phyloP scores from a whole-genome alignment of 2,797 vertebrate species.

The Aldrovandia affinis region DNA sequence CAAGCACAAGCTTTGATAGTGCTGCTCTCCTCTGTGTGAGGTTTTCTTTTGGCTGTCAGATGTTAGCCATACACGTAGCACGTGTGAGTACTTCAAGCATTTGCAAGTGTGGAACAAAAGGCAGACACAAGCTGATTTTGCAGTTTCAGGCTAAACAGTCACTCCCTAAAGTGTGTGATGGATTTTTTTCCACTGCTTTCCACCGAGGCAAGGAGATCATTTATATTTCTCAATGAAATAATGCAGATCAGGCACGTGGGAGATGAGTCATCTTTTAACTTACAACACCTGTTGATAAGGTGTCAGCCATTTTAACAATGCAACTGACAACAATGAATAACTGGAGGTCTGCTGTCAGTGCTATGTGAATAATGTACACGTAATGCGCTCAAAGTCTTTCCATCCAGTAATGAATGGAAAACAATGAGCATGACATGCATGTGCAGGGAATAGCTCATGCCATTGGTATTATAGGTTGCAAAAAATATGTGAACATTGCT shows the following conservation, averaged over 20 bases:
- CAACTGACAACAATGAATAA: not conserved
- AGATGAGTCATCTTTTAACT: not conserved
- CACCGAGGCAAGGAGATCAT: not conserved
- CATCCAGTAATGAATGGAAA: not conserved
- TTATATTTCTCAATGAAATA: not conserved
- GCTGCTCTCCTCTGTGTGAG: not conserved
- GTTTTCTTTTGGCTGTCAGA: not conserved
- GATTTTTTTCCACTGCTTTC: not conserved
- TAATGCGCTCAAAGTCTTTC: not conserved
- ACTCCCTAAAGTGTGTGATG: not conserved
- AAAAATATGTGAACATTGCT: not conserved
- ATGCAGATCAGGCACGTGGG: not conserved
- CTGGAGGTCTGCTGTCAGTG: not conserved
- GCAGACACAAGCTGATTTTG: not conserved
- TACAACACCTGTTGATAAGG: not conserved
- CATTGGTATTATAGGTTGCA: conserved; percentile 7
- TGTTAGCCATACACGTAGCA: not conserved
- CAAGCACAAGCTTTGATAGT: not conserved
- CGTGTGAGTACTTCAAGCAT: not conserved
- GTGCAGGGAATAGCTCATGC: not conserved
- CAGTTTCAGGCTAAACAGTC: not conserved
- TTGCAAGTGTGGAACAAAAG: not conserved
- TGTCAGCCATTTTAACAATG: conserved; percentile 5
- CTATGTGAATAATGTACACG: conserved; percentile 6
- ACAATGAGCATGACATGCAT: not conserved